phyloP scores from a whole-genome alignment of 2,797 vertebrate genomes.

The Dermochelys coriacea region DNA sequence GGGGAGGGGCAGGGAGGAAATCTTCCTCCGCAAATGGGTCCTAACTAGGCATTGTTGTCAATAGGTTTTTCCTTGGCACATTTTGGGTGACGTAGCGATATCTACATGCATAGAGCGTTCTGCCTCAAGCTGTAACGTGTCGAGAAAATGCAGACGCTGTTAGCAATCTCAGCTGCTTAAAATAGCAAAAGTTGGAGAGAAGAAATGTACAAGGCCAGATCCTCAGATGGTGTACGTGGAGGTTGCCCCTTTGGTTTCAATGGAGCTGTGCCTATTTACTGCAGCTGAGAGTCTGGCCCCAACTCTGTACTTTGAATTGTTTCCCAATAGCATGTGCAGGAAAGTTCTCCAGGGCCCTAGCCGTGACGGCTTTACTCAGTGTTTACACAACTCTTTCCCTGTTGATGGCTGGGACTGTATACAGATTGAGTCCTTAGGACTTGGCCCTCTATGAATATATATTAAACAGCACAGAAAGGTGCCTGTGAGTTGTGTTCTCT shows the following conservation, averaged over 20 bases:
- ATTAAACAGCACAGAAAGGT: neutral
- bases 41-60: conserved; percentile 19
- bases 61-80: neutral
- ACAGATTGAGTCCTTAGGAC: neutral
- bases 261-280: neutral
- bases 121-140: neutral
- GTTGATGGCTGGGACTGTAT: neutral
- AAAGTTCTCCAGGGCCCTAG: neutral
- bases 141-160: fast-evolving
- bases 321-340: neutral
- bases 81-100: neutral
- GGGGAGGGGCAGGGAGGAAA: neutral
- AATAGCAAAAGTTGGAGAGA: neutral
- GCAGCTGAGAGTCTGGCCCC: neutral
- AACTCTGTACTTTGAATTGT: neutral
- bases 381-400: neutral
- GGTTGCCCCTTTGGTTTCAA: neutral
- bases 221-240: neutral
- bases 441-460: neutral
- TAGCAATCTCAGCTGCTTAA: neutral
- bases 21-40: conserved; percentile 34
- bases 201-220: neutral
- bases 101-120: neutral
- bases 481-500: neutral
- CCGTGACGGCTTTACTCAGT: neutral